Base-by-base conservation (phyloP, 1,140 invertebrate genomes). In the Microplitis demolitor region DNA sequence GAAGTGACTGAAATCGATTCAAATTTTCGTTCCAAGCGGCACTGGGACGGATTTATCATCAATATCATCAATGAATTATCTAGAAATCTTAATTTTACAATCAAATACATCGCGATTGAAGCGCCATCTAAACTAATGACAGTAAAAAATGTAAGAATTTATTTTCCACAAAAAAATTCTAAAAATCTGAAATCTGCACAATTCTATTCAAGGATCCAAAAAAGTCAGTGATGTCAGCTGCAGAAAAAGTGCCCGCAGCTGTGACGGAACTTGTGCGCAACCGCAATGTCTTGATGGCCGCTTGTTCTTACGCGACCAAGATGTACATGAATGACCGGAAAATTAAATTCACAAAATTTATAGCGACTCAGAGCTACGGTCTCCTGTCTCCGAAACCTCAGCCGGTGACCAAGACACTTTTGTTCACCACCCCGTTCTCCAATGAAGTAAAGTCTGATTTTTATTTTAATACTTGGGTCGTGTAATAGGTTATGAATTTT, bases 341-440 rank as follows among this genome's bases (percentile, higher is more conserved):
- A 4, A 90, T 96, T 6, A 96, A 96, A 83, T 97, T 95, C 81
- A 96, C 95, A 0, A 82, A 89, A 11, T 89, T 93, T 0, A 90
- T 97, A 61, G 93, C 92, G 77, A 89, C 92, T 1, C 94, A 97
- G 79, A 88, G 92, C 0, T 96, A 97, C 75, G 90, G 92, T 0
- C 93, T 96, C 78, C 87, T 97, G 64, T 90, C 92, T 5, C 90
- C 92, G 0, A 90, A 91, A 66, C 95, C 94, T 2, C 88, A 90
- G 74, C 93, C 93, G 79, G 85, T 95, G 3, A 95, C 93, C 72
- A 88, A 94, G 77, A 94, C 92, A 0, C 88, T 95, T 50, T 84
- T 97, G 1, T 98, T 97, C 79, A 91, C 95, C 45, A 91, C 94
- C 4, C 96, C 96, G 2, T 98, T 95, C 81, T 93, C 93, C 3